Conservation (phyloP, 2,113 vertebrate genomes). For the Sinocyclocheilus anshuiensis region DNA sequence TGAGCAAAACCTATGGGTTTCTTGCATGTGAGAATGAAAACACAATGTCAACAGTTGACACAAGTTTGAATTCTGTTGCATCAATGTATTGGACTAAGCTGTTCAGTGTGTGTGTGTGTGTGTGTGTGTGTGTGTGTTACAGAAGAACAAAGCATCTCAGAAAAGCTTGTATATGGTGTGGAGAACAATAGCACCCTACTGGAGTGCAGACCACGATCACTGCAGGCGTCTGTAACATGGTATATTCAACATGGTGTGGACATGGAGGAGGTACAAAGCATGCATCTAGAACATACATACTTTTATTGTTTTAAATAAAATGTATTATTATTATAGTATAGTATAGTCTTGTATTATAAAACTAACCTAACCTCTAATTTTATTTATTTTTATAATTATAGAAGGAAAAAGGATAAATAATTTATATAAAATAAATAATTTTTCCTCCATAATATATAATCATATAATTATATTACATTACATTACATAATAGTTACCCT, state of each 20-base stretch:
- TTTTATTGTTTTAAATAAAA: conserved; percentile 53
- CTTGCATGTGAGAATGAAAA: background rate
- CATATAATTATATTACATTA: background rate
- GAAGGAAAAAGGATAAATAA: conserved; percentile 60
- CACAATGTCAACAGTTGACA: too few species aligned
- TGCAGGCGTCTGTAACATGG: conserved; percentile 93
- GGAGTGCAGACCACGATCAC: conserved; percentile 89
- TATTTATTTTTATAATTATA: background rate
- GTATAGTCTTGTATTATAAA: too few species aligned
- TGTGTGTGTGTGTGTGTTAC: conserved; percentile 39
- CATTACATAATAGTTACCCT: background rate
- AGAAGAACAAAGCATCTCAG: conserved; percentile 65
- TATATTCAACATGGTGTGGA: conserved; percentile 81
- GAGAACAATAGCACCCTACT: conserved; percentile 93
- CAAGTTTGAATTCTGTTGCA: background rate
- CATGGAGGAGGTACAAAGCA: conserved; percentile 80
- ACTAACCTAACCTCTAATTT: too few species aligned
- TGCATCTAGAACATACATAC: conserved; percentile 12
- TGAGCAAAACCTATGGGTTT: background rate
- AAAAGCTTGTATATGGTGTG: conserved; percentile 84
- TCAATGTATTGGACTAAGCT: background rate
- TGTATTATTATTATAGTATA: too few species aligned
- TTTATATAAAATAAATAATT: too few species aligned
- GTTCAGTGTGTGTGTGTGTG: conserved; percentile 13
- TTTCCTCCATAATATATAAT: too few species aligned